A percentile compares a stretch with the other conserved stretches of the same genome.
Conservation (phyloP, 2,888 invertebrate species). For the Branchipolynoe longqiensis region DNA sequence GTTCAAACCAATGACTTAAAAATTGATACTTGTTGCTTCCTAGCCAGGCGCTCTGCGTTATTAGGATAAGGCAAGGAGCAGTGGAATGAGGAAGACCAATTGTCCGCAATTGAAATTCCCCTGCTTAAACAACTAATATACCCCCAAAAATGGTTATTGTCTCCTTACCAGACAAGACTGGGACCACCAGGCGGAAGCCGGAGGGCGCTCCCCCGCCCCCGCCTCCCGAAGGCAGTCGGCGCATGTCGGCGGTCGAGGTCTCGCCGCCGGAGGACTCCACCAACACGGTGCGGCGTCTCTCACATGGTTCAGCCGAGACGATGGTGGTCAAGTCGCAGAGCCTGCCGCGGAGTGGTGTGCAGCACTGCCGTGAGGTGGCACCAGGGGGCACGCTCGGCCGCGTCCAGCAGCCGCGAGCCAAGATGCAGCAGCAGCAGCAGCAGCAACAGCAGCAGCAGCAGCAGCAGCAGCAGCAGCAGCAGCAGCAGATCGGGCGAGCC, state of each 20-base stretch:
- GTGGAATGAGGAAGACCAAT: no score
- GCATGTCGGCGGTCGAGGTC: constrained; percentile 31
- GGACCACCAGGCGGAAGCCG: constrained; percentile 3
- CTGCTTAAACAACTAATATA: no score
- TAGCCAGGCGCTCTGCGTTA: no score
- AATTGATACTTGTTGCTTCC: no score
- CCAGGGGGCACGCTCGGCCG: constrained; percentile 19
- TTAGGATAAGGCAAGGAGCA: no score
- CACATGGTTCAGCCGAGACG: neutral
- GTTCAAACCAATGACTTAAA: no score
- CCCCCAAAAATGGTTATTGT: no score
- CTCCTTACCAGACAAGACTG: neutral
- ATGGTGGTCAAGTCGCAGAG: constrained; percentile 1
- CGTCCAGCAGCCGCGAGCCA: neutral
- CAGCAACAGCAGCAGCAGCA: no score
- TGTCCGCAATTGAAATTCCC: no score
- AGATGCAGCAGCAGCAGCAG: neutral
- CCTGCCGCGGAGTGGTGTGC: constrained; percentile 1
- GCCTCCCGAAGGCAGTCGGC: neutral
- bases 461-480: neutral
- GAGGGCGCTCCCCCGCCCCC: constrained; percentile 39
- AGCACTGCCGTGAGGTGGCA: neutral
- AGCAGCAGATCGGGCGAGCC: neutral
- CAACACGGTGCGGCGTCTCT: constrained; percentile 4
- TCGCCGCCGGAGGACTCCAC: constrained; percentile 16